phyloP scores from a whole-genome alignment of 2,888 invertebrate genomes.

The Thereva unica region DNA sequence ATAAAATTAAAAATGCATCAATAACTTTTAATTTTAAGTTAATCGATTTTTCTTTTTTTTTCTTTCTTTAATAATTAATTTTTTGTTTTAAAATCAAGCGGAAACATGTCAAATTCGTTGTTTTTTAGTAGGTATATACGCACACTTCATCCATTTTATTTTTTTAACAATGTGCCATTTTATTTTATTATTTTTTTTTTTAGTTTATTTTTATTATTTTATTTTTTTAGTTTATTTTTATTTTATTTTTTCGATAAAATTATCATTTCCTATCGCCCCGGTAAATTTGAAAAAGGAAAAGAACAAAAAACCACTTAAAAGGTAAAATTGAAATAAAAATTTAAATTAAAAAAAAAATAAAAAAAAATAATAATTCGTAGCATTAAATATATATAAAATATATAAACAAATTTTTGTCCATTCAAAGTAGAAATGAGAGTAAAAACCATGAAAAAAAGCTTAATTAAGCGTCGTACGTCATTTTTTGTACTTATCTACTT shows the following conservation, averaged over 20 bases:
- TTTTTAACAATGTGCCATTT: conserved; percentile 21
- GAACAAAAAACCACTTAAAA: too few relatives aligned
- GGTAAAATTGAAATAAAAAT: neutral
- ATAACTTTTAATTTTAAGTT: too few relatives aligned
- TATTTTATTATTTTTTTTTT: conserved; percentile 23
- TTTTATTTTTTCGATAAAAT: too few relatives aligned
- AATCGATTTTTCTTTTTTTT: too few relatives aligned
- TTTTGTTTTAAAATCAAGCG: too few relatives aligned
- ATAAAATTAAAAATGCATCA: neutral
- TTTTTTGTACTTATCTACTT: conserved; percentile 35
- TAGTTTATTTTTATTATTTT: conserved; percentile 25
- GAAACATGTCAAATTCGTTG: too few relatives aligned
- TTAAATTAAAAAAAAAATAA: conserved; percentile 5
- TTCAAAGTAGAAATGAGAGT: conserved; percentile 22
- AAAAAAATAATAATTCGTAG: conserved; percentile 3
- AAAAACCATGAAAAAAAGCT: conserved; percentile 4
- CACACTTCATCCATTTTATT: neutral
- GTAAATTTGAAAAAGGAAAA: too few relatives aligned
- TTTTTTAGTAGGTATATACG: too few relatives aligned
- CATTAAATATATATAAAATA: too few relatives aligned
- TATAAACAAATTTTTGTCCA: conserved; percentile 26
- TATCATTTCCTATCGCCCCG: too few relatives aligned
- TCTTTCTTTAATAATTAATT: too few relatives aligned
- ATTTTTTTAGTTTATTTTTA: neutral
- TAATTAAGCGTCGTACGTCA: conserved; percentile 28